A percentile compares a stretch with the other conserved stretches of the same genome.
phyloP scores from a whole-genome alignment of 2,797 vertebrate species.

The Smutsia temminckii region DNA sequence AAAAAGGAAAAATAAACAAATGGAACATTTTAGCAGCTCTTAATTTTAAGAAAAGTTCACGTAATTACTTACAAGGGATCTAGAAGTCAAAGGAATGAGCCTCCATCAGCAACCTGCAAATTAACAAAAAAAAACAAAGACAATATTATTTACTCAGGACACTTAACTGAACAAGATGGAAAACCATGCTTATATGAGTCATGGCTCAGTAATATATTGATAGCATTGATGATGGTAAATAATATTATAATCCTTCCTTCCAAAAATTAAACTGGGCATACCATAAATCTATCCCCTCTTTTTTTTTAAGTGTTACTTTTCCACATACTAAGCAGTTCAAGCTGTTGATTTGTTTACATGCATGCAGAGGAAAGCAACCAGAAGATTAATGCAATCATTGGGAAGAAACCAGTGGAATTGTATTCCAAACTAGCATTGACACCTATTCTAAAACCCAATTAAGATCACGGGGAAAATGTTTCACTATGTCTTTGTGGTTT shows the following conservation, averaged over 20 bases:
- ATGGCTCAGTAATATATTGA: slow-evolving; percentile 6
- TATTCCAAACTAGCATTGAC: slow-evolving; percentile 58
- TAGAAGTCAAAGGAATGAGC: slow-evolving; percentile 57
- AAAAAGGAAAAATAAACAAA: slow-evolving; percentile 17
- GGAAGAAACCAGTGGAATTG: slow-evolving; percentile 49
- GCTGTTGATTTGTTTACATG: neutral
- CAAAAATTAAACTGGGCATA: neutral
- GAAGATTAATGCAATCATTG: slow-evolving; percentile 38
- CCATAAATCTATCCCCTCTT: neutral
- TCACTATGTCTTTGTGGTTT: slow-evolving; percentile 30
- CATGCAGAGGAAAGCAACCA: slow-evolving; percentile 42
- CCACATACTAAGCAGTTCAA: slow-evolving; percentile 31
- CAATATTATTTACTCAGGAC: slow-evolving; percentile 13
- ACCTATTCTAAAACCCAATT: slow-evolving; percentile 64
- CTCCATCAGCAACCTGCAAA: slow-evolving; percentile 67
- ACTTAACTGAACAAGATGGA: slow-evolving; percentile 37
- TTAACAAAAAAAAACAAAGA: slow-evolving; percentile 63
- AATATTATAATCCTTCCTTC: neutral
- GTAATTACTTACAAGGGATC: slow-evolving; percentile 69
- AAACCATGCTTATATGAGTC: neutral
- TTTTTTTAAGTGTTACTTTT: neutral
- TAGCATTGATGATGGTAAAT: neutral
- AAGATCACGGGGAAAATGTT: slow-evolving; percentile 18
- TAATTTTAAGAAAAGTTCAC: neutral
- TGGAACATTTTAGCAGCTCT: neutral